These are phyloP conservation scores for Megaceryle alcyon DNA, from an alignment of 2,797 vertebrate genomes.

Conservation along the genomic window DNA sequence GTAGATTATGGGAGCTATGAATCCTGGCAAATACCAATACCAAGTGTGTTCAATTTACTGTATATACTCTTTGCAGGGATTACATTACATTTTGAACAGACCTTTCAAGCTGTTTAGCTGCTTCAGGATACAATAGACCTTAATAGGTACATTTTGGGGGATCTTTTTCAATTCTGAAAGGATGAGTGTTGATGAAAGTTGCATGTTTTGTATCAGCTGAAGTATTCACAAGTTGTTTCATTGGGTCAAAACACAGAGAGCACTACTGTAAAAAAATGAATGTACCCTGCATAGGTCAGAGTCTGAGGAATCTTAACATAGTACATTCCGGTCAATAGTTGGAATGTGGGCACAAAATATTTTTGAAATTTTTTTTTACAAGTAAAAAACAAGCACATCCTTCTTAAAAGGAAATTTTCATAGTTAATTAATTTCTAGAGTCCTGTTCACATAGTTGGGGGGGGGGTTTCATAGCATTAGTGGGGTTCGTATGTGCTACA, in stretches of 20 bases:
- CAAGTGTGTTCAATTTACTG: neutral
- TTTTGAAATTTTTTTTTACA: neutral
- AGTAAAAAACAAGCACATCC: neutral
- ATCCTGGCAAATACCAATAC: neutral
- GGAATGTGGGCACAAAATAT: neutral
- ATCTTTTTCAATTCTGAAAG: neutral
- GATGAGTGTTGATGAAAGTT: neutral
- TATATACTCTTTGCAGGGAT: neutral
- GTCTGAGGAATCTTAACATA: neutral
- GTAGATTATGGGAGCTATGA: neutral
- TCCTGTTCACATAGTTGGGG: neutral
- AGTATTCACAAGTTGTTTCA: neutral
- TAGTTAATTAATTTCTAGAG: neutral
- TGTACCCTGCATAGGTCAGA: neutral
- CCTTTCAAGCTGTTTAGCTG: neutral
- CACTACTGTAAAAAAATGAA: neutral
- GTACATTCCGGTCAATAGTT: neutral
- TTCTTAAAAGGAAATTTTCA: neutral
- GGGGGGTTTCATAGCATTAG: fast-evolving
- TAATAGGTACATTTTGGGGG: neutral
- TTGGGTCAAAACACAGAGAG: neutral
- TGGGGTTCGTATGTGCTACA: neutral
- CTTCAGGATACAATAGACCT: neutral
- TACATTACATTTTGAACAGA: neutral
- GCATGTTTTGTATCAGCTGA: neutral